Base-by-base conservation (phyloP, 2,113 vertebrate species). In the Mohoua ochrocephala region DNA sequence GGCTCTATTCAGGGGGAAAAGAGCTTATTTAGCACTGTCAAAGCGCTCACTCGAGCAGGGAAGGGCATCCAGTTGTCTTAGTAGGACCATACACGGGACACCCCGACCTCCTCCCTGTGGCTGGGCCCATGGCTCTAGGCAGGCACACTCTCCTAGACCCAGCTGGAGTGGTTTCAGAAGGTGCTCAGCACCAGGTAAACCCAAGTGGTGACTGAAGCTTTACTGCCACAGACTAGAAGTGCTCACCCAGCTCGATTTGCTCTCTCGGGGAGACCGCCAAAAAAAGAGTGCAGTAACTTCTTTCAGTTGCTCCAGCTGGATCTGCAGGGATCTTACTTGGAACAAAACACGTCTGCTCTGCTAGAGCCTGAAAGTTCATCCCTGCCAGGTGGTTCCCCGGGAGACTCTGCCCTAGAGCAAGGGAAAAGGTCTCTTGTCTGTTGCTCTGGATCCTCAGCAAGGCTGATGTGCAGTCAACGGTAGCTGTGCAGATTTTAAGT, bases 161-260 rank as follows among this genome's bases (percentile, higher is more conserved):
- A 56, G 76, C 89, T 95, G 91, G 89, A 84, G 91, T 13, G 45
- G 45, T 65, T 86, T 57, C 24, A 84, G 71, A 76, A 61, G 50
- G 35, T 2, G 3, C 54, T 68, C 0, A 5, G 79, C 61, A 68
- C 47, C 47, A 17, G 11, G 35, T 42, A 30, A 82, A 41, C 49
- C 16, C 14, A 26, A 15, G 49, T 16, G 50, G 3, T 65, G 45
- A 37, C 41, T 19, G n/a, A 65, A 61, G 67, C 44, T 87, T 78
- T 39, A n/a, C 73, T 91, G 68, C 41, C 65, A 7, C 33, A 13
- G 24, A 4, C 63, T 67, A 71, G 13, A 39, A 21, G 26, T 16
- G 42, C 54, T 95, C 59, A 75, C 67, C 7, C 74, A 54, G 42
- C 68, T 79, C 1, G 0, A 45, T 86, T 60, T 67, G 68, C 19